phyloP scores from a whole-genome alignment of 2,113 vertebrate genomes.

The Siniperca knerii region DNA sequence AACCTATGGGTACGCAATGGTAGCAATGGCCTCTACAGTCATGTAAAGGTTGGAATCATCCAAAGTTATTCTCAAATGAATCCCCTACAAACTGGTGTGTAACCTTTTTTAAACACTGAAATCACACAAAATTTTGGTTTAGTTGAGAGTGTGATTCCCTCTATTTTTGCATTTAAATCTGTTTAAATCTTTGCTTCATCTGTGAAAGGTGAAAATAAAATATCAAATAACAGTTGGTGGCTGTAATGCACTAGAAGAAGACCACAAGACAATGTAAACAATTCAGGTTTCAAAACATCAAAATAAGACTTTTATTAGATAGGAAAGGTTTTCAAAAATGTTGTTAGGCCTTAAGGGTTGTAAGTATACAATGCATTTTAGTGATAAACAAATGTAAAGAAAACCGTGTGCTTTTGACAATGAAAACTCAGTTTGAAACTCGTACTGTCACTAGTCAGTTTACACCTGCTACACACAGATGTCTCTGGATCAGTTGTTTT shows the following conservation, averaged over 20 bases:
- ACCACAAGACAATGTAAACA: background rate
- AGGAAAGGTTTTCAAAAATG: background rate
- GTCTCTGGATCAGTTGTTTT: conserved; percentile 12
- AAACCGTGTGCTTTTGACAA: background rate
- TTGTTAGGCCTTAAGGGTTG: background rate
- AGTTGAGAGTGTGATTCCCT: background rate
- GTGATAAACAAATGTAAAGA: conserved; percentile 8
- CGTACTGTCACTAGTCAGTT: background rate
- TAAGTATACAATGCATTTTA: background rate
- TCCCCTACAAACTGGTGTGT: background rate
- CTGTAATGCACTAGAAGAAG: background rate
- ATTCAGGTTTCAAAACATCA: background rate
- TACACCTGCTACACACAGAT: background rate
- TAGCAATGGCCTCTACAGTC: background rate
- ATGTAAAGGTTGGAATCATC: background rate
- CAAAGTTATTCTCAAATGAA: background rate
- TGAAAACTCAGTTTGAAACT: background rate
- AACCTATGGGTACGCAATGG: background rate
- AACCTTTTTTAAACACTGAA: background rate
- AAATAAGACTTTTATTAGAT: background rate
- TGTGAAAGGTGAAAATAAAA: background rate
- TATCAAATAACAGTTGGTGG: background rate
- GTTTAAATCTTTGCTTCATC: background rate
- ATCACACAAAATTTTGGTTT: background rate
- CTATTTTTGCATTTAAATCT: background rate